These are phyloP conservation scores for Zelleria hepariella DNA, from an alignment of 2,888 invertebrate species.

Conservation along the genomic window DNA sequence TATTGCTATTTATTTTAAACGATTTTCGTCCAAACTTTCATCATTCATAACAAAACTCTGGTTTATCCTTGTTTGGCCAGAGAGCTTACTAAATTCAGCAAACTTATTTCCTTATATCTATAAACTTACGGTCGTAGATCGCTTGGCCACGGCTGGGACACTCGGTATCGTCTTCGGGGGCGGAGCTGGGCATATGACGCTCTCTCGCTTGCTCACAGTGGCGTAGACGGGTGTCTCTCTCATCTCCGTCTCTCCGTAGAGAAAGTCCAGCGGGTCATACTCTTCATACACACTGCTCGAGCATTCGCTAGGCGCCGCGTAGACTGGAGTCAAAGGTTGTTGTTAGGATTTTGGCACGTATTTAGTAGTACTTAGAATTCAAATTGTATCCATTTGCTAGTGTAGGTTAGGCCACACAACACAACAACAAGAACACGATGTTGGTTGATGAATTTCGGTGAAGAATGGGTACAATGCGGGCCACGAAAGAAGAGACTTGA, in stretches of 20 bases:
- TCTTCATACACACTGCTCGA: conserved; percentile 65
- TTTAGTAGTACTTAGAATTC: background rate
- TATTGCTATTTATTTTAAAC: too few relatives aligned
- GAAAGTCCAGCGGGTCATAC: conserved; percentile 62
- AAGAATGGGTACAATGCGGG: too few relatives aligned
- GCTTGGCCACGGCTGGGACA: conserved; percentile 45
- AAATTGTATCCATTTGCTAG: too few relatives aligned
- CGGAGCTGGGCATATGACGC: conserved; percentile 48
- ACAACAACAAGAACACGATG: too few relatives aligned
- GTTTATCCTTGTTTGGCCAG: background rate
- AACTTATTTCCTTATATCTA: background rate
- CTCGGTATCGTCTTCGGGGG: conserved; percentile 58
- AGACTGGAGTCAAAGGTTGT: conserved; percentile 28
- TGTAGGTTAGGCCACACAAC: too few relatives aligned
- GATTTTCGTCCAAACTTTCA: background rate
- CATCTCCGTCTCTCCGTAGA: conserved; percentile 65
- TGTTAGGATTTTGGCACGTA: background rate
- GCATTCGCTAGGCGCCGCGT: conserved; percentile 51
- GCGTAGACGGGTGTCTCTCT: conserved; percentile 60
- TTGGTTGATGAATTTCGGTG: too few relatives aligned
- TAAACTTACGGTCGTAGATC: conserved; percentile 51
- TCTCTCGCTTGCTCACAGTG: conserved; percentile 49
- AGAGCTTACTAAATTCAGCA: background rate
- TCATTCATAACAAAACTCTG: background rate
- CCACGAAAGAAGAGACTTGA: too few relatives aligned